Evolutionary conservation across 1,140 invertebrate genomes (phyloP), one percentile per base, ranked within the genome.

Genomic region (Drosophila ambigua): DNA sequence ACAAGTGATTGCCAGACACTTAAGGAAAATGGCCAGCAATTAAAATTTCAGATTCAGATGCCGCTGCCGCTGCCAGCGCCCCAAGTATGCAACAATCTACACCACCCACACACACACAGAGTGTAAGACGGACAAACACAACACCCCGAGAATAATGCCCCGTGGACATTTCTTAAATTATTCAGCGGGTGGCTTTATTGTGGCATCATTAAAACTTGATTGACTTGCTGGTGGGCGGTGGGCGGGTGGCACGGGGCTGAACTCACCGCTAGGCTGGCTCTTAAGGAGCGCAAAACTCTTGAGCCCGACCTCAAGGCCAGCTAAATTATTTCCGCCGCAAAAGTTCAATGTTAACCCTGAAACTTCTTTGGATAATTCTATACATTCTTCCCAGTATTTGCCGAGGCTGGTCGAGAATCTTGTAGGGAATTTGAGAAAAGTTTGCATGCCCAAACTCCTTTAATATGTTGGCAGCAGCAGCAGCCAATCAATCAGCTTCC

Each of bases 121-220:
- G 5, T 54, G 31, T 45, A 49, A 49, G 45, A 44, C 16, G 60
- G 51, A 63, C 60, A 45, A 54, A 63, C 24, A 44, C 41, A 24
- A 72, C 66, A 64, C 48, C 62, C 64, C 11, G 54, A 67, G 48
- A 59, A 76, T 67, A 76, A 76, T 60, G 72, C 62, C 74, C 46
- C 41, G 45, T 57, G 74, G 74, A 77, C 72, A 63, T 62, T 68
- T 61, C 54, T 76, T 76, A 77, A 77, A 76, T 77, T 77, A 77
- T 77, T 76, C 72, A 77, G 64, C 72, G 64, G 20, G 20, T 20
- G 20, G 20, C 20, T 59, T 74, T 73, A 39, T 57, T 73, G 71
- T 73, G 67, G 68, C 81, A 62, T 85, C 81, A 84, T 84, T 84
- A 84, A 85, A 84, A 84, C 77, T 85, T 84, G 81, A 84, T 85